Percentiles rank a stretch among this genome's conserved stretches.
phyloP scores from a whole-genome alignment of 2,797 vertebrate species.

The Enteromius unitaeniatus region DNA sequence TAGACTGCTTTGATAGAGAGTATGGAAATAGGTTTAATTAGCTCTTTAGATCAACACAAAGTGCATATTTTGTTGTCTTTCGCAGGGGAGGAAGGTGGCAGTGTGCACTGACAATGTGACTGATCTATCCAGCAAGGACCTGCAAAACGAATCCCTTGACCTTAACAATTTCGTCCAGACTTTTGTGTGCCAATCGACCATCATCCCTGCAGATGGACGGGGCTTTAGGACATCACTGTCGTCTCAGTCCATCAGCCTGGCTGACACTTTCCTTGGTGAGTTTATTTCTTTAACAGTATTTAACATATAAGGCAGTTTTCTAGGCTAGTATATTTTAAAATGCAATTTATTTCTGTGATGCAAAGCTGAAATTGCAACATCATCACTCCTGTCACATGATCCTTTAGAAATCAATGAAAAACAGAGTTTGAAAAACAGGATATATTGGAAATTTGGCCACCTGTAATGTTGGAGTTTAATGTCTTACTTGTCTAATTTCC shows the following conservation, averaged over 20 bases:
- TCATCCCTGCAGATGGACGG: slow-evolving; percentile 94
- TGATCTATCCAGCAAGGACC: slow-evolving; percentile 86
- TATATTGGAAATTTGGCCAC: background rate
- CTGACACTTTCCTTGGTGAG: slow-evolving; percentile 92
- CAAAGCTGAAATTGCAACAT: background rate
- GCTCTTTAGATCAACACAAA: background rate
- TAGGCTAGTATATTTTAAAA: background rate
- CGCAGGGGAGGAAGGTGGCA: slow-evolving; percentile 84
- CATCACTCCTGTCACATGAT: background rate
- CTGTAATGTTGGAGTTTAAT: background rate
- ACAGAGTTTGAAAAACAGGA: background rate
- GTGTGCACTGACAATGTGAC: slow-evolving; percentile 94
- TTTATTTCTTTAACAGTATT: slow-evolving; percentile 10
- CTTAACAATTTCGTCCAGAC: slow-evolving; percentile 85
- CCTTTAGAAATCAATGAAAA: background rate
- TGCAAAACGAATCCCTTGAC: slow-evolving; percentile 85
- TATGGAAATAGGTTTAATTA: background rate
- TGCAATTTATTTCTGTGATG: background rate
- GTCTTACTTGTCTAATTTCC: background rate
- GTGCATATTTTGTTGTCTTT: background rate
- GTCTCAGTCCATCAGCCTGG: slow-evolving; percentile 95
- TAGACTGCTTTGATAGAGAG: slow-evolving; percentile 10
- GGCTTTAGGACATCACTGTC: slow-evolving; percentile 92
- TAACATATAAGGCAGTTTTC: background rate
- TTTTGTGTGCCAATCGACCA: slow-evolving; percentile 95